These are phyloP conservation scores for Parelbella ahira DNA, from an alignment of 2,888 invertebrate species.

Conservation along the genomic window DNA sequence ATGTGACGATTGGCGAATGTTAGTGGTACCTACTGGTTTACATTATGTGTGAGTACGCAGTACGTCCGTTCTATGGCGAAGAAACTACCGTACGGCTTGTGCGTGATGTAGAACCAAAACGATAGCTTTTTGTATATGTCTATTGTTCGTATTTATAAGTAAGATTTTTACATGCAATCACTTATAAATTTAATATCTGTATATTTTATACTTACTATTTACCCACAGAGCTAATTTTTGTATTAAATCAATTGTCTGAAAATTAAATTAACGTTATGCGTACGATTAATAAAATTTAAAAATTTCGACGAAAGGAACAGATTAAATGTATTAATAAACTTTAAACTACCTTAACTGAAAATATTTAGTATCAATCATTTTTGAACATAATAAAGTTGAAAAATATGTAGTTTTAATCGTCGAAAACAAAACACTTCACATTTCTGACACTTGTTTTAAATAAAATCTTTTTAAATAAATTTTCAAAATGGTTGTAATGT, in stretches of 20 bases:
- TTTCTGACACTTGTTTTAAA: slow-evolving; percentile 28
- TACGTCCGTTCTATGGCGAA: slow-evolving; percentile 26
- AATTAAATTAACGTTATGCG: slow-evolving; percentile 1
- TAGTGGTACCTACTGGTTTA: slow-evolving; percentile 55
- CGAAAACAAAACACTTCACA: slow-evolving; percentile 15
- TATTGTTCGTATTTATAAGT: slow-evolving; percentile 62
- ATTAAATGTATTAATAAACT: too few species aligned
- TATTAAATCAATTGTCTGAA: slow-evolving; percentile 30
- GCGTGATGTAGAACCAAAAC: slow-evolving; percentile 62
- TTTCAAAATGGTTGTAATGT: not conserved
- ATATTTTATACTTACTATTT: slow-evolving; percentile 63
- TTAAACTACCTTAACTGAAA: too few species aligned
- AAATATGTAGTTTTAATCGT: too few species aligned
- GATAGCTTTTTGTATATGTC: slow-evolving; percentile 77
- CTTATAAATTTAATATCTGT: slow-evolving; percentile 56
- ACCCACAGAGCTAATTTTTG: slow-evolving; percentile 46
- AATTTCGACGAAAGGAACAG: too few species aligned
- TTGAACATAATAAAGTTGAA: too few species aligned
- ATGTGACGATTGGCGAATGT: slow-evolving; percentile 68
- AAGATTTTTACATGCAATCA: slow-evolving; percentile 68
- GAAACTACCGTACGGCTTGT: slow-evolving; percentile 40
- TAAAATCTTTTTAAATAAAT: slow-evolving; percentile 19
- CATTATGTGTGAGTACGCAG: slow-evolving; percentile 43
- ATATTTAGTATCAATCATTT: too few species aligned
- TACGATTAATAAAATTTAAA: slow-evolving; percentile 3